Conservation (phyloP, 2,888 invertebrate species). For the Clusia tigrina region DNA sequence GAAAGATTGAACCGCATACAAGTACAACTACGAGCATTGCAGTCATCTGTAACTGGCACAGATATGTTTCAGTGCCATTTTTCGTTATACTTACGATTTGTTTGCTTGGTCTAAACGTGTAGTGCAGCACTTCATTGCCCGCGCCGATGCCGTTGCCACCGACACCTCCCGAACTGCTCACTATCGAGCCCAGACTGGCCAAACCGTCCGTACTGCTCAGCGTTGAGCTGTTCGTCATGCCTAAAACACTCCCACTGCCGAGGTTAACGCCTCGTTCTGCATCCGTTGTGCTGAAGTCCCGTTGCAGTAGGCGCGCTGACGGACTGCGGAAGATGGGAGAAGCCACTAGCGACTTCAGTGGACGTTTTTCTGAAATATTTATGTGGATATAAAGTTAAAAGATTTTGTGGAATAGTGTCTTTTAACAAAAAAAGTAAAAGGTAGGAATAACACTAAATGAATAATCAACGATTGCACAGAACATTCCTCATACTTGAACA, state of each 20-base stretch:
- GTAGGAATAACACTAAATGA: neutral
- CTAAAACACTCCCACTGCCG: constrained; percentile 44
- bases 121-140: constrained; percentile 64
- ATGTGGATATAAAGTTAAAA: too few species aligned
- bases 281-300: constrained; percentile 58
- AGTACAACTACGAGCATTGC: too few species aligned
- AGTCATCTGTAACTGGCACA: too few species aligned
- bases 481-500: too few species aligned
- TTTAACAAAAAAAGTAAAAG: neutral
- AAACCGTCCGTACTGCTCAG: constrained; percentile 41
- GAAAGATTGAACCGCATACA: too few species aligned
- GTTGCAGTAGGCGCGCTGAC: constrained; percentile 62
- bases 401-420: neutral
- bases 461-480: too few species aligned
- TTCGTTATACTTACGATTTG: constrained; percentile 63
- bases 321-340: constrained; percentile 64
- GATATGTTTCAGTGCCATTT: too few species aligned
- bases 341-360: constrained; percentile 60
- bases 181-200: constrained; percentile 53
- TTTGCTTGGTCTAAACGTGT: constrained; percentile 65
- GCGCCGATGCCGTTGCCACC: constrained; percentile 47
- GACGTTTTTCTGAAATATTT: constrained; percentile 62
- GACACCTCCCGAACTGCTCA: constrained; percentile 43
- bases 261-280: constrained; percentile 46
- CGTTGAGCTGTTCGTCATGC: constrained; percentile 43